Evolutionary conservation across 2,888 invertebrate genomes (phyloP).

Genomic region (Sussaba pulchella): DNA sequence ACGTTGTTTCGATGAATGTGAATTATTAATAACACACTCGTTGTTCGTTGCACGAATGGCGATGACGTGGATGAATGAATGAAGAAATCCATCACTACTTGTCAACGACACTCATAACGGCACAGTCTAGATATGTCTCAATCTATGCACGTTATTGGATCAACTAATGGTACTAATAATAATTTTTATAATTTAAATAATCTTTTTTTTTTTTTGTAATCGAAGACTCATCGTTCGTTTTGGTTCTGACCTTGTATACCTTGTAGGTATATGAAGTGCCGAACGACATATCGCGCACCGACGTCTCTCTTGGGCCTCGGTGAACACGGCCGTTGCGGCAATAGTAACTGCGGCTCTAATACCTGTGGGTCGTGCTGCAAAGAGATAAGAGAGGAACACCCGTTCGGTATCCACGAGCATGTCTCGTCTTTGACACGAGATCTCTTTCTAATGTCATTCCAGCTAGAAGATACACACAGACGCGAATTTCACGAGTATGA

Average conservation of each 20-base stretch:
- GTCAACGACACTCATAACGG: conserved; percentile 16
- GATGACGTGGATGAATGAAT: conserved; percentile 9
- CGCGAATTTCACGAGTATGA: neutral
- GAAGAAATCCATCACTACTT: neutral
- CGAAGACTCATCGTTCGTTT: conserved; percentile 43
- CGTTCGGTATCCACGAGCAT: conserved; percentile 54
- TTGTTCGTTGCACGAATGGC: neutral
- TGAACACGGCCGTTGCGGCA: conserved; percentile 65
- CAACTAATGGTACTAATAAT: neutral
- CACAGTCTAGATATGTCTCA: conserved; percentile 32
- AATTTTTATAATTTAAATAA: no score
- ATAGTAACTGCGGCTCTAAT: conserved; percentile 66
- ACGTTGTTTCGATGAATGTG: no score
- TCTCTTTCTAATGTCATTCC: conserved; percentile 36
- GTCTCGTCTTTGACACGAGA: conserved; percentile 27
- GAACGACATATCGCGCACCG: conserved; percentile 69
- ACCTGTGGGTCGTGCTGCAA: conserved; percentile 69
- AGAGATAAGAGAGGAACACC: conserved; percentile 66
- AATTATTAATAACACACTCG: neutral
- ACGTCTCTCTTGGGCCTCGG: conserved; percentile 66
- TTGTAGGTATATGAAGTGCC: conserved; percentile 72
- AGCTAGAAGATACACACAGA: conserved; percentile 27
- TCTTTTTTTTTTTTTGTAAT: conserved; percentile 25
- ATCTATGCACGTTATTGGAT: conserved; percentile 33
- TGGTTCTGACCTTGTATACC: conserved; percentile 71